Base-by-base conservation (phyloP, 2,797 vertebrate genomes). In the Brotula barbata region DNA sequence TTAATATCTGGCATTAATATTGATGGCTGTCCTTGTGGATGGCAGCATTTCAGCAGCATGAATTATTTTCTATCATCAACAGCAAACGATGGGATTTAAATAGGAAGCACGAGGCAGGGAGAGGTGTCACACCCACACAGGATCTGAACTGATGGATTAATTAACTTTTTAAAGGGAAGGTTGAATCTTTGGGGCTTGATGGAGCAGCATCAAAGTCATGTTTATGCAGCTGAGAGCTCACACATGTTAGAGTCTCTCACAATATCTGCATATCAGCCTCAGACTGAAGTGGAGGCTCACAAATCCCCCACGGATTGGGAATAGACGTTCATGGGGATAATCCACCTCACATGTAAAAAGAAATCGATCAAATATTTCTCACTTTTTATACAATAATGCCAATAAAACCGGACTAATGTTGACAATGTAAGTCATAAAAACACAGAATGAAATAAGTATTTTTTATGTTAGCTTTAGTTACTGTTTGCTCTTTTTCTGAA, bases 51-150 rank as follows among this genome's bases (percentile, higher is more conserved):
- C 77, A 50, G 74, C 75, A n/a, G 57, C 59, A 64, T 77, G 78
- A 88, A 79, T 87, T 72, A 84, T 76, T 73, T 79, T 48, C 76
- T 78, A 74, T 80, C 85, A 80, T 69, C 74, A 62, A 22, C 33
- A 82, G 55, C 68, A 67, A 81, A 90, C 75, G 83, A 87, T 83
- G 65, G 58, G 73, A 73, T 87, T 89, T 86, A 85, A 85, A 86
- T 71, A 63, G 80, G 78, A 65, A 43, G 62, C 79, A 69, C 1
- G 23, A 8, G 71, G 64, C 85, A 70, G 42, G 86, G 84, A 87
- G 59, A 54, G 78, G 82, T 76, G 75, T 73, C 82, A 84, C 78
- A 71, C 77, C 59, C 7, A 1, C 23, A 67, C 68, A 41, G 72
- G 70, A 75, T 82, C 34, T 63, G 67, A 84, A 70, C 74, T 43